These are phyloP conservation scores for Sceloporus undulatus DNA, from an alignment of 2,113 vertebrate genomes.

Conservation along the genomic window DNA sequence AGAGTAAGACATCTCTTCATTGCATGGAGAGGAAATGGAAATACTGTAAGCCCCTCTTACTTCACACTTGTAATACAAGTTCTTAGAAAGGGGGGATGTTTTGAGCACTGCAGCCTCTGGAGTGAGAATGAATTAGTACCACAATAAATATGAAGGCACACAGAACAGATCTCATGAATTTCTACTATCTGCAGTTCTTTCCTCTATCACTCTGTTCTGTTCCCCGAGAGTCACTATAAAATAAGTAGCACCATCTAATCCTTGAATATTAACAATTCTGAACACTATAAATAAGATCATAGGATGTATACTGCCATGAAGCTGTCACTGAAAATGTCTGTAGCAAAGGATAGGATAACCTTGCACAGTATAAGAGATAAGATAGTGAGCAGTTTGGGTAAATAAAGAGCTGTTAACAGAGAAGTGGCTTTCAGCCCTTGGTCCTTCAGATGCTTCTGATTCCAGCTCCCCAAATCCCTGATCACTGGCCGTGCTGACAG, in stretches of 20 bases:
- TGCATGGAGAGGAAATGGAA: not conserved
- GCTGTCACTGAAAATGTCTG: not conserved
- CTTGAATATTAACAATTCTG: conserved; percentile 1
- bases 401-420: not conserved
- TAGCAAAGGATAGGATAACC: not conserved
- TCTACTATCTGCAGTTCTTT: not conserved
- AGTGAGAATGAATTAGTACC: not conserved
- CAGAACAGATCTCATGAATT: not conserved
- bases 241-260: not conserved
- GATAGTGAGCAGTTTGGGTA: not conserved
- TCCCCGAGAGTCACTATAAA: not conserved
- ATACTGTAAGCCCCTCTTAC: not conserved
- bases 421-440: not conserved
- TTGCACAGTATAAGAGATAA: not conserved
- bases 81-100: not conserved
- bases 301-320: not conserved
- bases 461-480: no score
- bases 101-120: not conserved
- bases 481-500: no score
- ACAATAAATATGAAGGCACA: not conserved
- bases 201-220: not conserved
- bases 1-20: not conserved
- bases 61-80: not conserved
- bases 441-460: no score
- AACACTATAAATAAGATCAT: not conserved